Evolutionary conservation across 2,113 vertebrate species (phyloP), one percentile per base, ranked within the genome.

Genomic region (Solenodon paradoxus): DNA sequence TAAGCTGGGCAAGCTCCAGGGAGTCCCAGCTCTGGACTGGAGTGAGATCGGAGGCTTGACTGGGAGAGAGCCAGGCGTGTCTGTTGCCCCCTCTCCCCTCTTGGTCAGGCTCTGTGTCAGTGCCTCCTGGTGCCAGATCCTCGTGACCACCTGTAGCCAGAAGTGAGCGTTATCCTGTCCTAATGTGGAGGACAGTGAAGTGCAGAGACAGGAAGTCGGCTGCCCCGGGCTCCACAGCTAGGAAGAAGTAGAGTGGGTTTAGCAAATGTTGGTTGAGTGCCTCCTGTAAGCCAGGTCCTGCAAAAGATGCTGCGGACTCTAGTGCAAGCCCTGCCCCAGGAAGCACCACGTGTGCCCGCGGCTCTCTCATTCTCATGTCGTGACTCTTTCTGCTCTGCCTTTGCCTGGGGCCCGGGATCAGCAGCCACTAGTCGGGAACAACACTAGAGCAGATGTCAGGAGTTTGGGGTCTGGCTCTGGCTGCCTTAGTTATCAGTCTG

Each of bases 71-170:
- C 3, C 1, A 30, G 32, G 40, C 57, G 13, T 71, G 51, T 28
- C 59, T 71, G 16, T 13, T 32, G 8, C 3, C 32, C 32, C 61
- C 0, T 0, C 71, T 45, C 3, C 32, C 47, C 55, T 0, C 0
- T 57, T 45, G 40, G 35, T 30, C 17, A 42, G 80, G 35, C 24
- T 6, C 64, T 64, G 3, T 55, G 28, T 16, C 9, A 15, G 77
- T 11, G 2, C 32, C 68, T 90, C 78, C 69, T n/a, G 6, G 0
- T 15, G 22, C 59, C 40, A 9, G 32, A 38, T 40, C 24, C 81
- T 69, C 19, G 19, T 13, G 64, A 57, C 22, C 9, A 28, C 59
- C 30, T 53, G 45, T 59, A 72, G 22, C 63, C 1, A 26, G 69
- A 69, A 38, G 11, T 0, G 1, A 90, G 40, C 0, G 9, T 20